Conservation (phyloP, 2,797 vertebrate genomes). For the Sternarchorhynchus goeldii region DNA sequence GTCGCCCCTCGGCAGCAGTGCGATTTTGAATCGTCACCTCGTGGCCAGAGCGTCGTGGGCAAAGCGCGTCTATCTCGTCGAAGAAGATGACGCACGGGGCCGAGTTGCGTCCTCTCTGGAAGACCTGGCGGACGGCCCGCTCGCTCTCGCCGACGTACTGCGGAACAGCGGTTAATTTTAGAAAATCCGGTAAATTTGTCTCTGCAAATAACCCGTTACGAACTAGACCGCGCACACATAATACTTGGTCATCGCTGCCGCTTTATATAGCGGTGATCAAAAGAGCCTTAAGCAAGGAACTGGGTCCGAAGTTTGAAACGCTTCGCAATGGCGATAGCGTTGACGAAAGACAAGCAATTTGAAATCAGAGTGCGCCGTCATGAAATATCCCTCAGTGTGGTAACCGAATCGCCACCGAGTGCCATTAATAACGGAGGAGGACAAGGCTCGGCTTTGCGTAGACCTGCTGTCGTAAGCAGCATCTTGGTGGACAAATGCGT, state of each 20-base stretch:
- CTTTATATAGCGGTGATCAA: too few relatives aligned
- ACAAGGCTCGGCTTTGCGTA: background rate
- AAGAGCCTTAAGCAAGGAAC: background rate
- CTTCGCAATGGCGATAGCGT: too few relatives aligned
- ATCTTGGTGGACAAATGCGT: background rate
- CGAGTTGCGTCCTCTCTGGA: slow-evolving; percentile 91
- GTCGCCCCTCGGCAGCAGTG: too few relatives aligned
- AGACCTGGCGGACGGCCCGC: slow-evolving; percentile 91
- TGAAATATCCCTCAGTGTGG: background rate
- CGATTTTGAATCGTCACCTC: slow-evolving; percentile 75
- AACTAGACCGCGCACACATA: too few relatives aligned
- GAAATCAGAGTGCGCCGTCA: background rate
- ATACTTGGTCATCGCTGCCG: too few relatives aligned
- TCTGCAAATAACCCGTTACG: too few relatives aligned
- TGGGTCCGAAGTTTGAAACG: background rate
- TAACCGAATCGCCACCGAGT: background rate
- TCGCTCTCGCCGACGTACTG: slow-evolving; percentile 98
- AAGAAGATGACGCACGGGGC: slow-evolving; percentile 98
- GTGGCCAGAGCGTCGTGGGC: slow-evolving; percentile 88
- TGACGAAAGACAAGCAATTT: too few relatives aligned
- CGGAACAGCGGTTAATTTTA: slow-evolving; percentile 13
- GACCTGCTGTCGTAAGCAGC: background rate
- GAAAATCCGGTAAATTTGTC: background rate
- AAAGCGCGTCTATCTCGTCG: slow-evolving; percentile 94
- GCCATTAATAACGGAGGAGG: background rate